Conservation (phyloP, 2,113 vertebrate genomes). For the Stictonetta naevosa region DNA sequence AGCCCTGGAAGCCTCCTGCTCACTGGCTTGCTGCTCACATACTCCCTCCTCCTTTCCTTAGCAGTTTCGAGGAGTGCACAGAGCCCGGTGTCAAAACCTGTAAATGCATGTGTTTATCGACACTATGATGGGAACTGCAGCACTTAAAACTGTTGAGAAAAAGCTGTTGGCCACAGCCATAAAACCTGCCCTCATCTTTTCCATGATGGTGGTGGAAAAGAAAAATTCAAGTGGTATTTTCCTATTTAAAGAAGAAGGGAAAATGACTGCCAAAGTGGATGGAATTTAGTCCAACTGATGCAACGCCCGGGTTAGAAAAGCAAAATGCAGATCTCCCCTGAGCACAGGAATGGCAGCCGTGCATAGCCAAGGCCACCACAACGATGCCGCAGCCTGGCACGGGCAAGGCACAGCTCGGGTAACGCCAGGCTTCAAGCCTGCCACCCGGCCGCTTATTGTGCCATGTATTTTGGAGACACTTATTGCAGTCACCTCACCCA, state of each 20-base stretch:
- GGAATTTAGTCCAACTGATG: neutral
- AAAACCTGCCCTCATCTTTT: slow-evolving; percentile 32
- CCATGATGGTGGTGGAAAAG: neutral
- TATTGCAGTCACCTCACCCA: neutral
- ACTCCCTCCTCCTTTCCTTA: neutral
- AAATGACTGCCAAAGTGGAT: neutral
- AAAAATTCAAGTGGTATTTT: slow-evolving; percentile 13
- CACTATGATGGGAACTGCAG: neutral
- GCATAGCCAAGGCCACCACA: rapidly evolving
- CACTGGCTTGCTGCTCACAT: neutral
- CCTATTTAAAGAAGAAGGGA: neutral
- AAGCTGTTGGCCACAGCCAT: neutral
- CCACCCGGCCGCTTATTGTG: neutral
- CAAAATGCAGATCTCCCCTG: neutral
- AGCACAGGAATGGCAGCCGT: neutral
- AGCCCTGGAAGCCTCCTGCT: neutral
- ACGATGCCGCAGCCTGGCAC: neutral
- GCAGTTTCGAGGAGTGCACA: neutral
- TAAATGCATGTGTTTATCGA: neutral
- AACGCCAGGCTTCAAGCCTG: neutral
- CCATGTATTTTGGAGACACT: neutral
- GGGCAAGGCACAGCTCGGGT: neutral
- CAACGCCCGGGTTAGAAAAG: neutral
- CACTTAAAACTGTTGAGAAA: slow-evolving; percentile 17
- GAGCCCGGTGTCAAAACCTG: neutral